Conservation (phyloP, 2,888 invertebrate genomes). For the Cryptocephalus primarius region DNA sequence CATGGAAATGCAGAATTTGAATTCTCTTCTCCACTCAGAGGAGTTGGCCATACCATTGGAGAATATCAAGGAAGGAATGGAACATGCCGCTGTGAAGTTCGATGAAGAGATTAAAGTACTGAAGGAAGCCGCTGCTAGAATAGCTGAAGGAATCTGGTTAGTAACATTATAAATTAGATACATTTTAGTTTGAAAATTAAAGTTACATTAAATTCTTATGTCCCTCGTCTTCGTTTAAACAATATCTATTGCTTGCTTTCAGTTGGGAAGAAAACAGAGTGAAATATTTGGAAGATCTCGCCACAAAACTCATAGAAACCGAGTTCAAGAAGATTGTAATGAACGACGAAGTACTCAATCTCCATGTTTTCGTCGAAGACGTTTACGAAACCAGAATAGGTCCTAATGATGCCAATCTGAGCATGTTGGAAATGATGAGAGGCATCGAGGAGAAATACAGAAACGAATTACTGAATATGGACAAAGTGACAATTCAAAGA, state of each 20-base stretch:
- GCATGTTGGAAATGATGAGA: conserved; percentile 45
- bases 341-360: conserved; percentile 44
- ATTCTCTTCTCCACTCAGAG: conserved; percentile 49
- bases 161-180: conserved; percentile 3
- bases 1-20: conserved; percentile 52
- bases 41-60: conserved; percentile 44
- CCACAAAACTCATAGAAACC: conserved; percentile 44
- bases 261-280: conserved; percentile 44
- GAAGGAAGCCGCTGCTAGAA: conserved; percentile 32
- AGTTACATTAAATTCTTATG: too few species aligned
- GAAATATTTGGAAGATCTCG: conserved; percentile 41
- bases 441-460: conserved; percentile 46
- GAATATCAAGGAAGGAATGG: conserved; percentile 39
- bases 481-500: conserved; percentile 26
- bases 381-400: conserved; percentile 49
- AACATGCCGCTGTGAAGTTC: conserved; percentile 34
- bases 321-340: conserved; percentile 47
- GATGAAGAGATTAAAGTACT: conserved; percentile 34
- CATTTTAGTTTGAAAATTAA: too few species aligned
- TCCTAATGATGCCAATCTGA: conserved; percentile 47
- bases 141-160: conserved; percentile 36
- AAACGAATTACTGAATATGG: conserved; percentile 39
- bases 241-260: background rate
- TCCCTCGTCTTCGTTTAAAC: too few species aligned
- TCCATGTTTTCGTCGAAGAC: conserved; percentile 51